Evolutionary conservation across 2,797 vertebrate species (phyloP).

Genomic region (Denticeps clupeoides): DNA sequence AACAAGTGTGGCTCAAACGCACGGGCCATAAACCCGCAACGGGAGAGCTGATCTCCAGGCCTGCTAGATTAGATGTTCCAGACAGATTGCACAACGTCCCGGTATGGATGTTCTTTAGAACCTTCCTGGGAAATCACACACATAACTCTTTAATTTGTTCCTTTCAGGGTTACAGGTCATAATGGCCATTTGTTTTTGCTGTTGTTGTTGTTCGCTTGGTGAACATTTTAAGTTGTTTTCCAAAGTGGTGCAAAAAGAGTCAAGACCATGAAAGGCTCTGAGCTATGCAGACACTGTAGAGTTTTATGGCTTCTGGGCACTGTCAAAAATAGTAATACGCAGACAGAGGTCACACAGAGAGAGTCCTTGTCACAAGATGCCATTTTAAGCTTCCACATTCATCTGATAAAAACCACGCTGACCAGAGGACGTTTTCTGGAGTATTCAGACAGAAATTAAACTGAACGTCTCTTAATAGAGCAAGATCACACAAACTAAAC

Average conservation of each 20-base stretch:
- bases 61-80: too few relatives aligned
- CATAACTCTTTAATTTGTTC: too few relatives aligned
- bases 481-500: too few relatives aligned
- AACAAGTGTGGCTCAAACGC: slow-evolving; percentile 16
- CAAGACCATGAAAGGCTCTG: neutral
- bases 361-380: neutral
- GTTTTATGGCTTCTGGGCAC: neutral
- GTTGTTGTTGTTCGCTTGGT: slow-evolving; percentile 13
- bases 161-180: too few relatives aligned
- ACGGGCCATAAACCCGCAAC: too few relatives aligned
- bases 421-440: neutral
- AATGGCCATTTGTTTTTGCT: slow-evolving; percentile 21
- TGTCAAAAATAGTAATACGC: neutral
- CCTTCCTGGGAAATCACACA: too few relatives aligned
- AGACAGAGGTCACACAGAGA: neutral
- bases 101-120: too few relatives aligned
- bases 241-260: neutral
- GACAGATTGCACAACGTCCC: too few relatives aligned
- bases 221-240: neutral
- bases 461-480: too few relatives aligned
- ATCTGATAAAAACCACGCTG: neutral
- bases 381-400: neutral
- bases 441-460: too few relatives aligned
- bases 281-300: neutral
- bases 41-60: too few relatives aligned